Percentiles rank a stretch among this genome's conserved stretches.
phyloP scores from a whole-genome alignment of 53 echinoderm and acorn worm genomes.

The Actinopyga echinites region DNA sequence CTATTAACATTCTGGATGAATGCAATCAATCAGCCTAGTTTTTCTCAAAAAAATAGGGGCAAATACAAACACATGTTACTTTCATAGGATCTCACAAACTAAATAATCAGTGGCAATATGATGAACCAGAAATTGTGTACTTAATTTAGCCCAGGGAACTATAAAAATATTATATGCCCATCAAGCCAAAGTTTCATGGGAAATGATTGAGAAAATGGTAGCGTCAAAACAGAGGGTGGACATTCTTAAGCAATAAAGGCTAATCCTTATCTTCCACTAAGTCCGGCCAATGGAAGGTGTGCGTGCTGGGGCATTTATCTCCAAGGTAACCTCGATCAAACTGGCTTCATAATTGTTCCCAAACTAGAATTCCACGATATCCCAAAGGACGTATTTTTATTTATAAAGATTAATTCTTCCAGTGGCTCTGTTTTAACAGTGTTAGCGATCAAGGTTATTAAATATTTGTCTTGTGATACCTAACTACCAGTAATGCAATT shows the following conservation, averaged over 20 bases:
- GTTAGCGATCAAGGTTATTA: slow-evolving; percentile 29
- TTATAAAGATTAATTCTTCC: slow-evolving; percentile 27
- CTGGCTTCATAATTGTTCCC: neutral
- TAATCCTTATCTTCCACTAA: slow-evolving; percentile 3
- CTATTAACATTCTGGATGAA: no score
- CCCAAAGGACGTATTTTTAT: slow-evolving; percentile 21
- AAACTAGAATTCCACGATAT: neutral
- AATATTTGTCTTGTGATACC: slow-evolving; percentile 10
- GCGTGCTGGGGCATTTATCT: slow-evolving; percentile 22
- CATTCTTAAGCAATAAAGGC: slow-evolving; percentile 20
- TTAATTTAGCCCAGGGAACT: slow-evolving; percentile 8
- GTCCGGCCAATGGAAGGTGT: neutral
- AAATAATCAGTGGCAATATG: no score
- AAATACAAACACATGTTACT: no score
- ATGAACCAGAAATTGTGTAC: neutral
- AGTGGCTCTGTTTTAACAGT: slow-evolving; percentile 6
- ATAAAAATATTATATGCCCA: slow-evolving; percentile 15
- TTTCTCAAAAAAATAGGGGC: no score
- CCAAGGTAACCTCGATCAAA: slow-evolving; percentile 17
- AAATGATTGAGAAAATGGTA: neutral
- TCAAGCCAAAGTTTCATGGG: neutral
- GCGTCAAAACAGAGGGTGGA: slow-evolving; percentile 22
- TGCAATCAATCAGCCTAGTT: no score
- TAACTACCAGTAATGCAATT: neutral
- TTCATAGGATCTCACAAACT: no score